Evolutionary conservation across 2,797 vertebrate genomes (phyloP).

Genomic region (Paguma larvata): DNA sequence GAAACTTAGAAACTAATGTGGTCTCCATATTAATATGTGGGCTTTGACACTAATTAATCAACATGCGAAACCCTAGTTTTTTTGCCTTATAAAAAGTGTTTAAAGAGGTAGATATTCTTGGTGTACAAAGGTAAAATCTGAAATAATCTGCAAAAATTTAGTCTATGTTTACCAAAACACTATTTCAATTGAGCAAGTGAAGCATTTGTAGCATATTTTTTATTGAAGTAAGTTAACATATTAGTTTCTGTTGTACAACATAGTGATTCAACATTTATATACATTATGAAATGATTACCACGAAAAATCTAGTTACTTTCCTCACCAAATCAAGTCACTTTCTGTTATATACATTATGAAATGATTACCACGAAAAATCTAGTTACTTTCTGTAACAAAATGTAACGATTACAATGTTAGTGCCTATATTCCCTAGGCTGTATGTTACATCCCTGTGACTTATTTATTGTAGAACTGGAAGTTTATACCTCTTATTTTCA

Average conservation of each 20-base stretch:
- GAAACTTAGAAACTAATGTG: constrained; percentile 23
- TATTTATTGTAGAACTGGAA: neutral
- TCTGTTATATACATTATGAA: neutral
- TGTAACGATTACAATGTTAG: neutral
- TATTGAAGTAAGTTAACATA: neutral
- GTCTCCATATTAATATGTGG: constrained; percentile 6
- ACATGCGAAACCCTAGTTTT: constrained; percentile 38
- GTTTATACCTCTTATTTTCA: constrained; percentile 21
- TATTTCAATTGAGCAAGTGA: constrained; percentile 34
- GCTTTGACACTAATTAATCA: constrained; percentile 49
- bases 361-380: neutral
- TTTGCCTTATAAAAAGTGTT: neutral
- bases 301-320: neutral
- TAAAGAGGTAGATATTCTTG: constrained; percentile 31
- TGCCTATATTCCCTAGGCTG: neutral
- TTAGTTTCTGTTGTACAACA: neutral
- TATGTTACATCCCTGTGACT: neutral
- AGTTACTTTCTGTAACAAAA: neutral
- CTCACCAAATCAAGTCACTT: too few relatives aligned
- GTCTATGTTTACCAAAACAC: neutral
- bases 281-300: neutral
- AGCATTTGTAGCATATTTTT: neutral
- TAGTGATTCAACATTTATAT: neutral
- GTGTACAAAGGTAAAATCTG: constrained; percentile 32
- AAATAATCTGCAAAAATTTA: constrained; percentile 45